A percentile compares a stretch with the other conserved stretches of the same genome.
These are phyloP conservation scores for Oryzias dopingdopingensis DNA, from an alignment of 2,797 vertebrate species.

Conservation along the genomic window DNA sequence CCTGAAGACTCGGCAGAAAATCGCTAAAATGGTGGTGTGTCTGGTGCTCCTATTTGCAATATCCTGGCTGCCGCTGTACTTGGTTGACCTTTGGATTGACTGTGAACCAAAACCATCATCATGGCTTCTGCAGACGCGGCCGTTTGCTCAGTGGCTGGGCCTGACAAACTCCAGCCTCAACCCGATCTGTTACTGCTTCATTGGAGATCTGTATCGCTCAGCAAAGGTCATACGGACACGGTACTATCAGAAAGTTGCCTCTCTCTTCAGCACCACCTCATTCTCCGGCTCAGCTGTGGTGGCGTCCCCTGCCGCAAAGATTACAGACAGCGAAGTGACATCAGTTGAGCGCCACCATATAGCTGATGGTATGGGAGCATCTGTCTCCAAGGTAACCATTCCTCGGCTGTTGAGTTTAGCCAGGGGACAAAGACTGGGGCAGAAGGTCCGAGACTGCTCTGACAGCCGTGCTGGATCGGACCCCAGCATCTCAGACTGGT, in stretches of 20 bases:
- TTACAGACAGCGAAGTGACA: conserved; percentile 31
- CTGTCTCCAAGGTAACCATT: conserved; percentile 57
- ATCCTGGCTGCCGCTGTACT: conserved; percentile 88
- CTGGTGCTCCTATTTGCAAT: conserved; percentile 86
- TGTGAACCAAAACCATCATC: conserved; percentile 75
- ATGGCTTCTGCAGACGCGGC: conserved; percentile 87
- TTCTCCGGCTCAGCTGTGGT: conserved; percentile 53
- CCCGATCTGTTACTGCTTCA: conserved; percentile 92
- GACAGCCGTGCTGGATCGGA: conserved; percentile 50
- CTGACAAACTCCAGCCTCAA: conserved; percentile 94
- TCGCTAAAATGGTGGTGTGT: conserved; percentile 90
- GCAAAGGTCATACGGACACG: conserved; percentile 85
- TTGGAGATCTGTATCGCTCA: conserved; percentile 88
- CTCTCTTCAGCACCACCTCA: conserved; percentile 64
- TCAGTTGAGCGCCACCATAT: conserved; percentile 32
- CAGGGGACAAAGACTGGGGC: conserved; percentile 48
- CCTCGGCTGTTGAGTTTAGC: conserved; percentile 75
- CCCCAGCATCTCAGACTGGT: conserved; percentile 70
- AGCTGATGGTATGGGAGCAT: conserved; percentile 51
- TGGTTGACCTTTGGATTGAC: conserved; percentile 90
- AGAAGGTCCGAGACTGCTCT: conserved; percentile 41
- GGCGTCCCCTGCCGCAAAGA: conserved; percentile 8
- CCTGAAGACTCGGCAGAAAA: conserved; percentile 87
- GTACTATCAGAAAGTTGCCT: conserved; percentile 83
- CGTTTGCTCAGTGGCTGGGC: conserved; percentile 91